These are phyloP conservation scores for Synanthedon andrenaeformis DNA, from an alignment of 2,888 invertebrate species.

Conservation along the genomic window DNA sequence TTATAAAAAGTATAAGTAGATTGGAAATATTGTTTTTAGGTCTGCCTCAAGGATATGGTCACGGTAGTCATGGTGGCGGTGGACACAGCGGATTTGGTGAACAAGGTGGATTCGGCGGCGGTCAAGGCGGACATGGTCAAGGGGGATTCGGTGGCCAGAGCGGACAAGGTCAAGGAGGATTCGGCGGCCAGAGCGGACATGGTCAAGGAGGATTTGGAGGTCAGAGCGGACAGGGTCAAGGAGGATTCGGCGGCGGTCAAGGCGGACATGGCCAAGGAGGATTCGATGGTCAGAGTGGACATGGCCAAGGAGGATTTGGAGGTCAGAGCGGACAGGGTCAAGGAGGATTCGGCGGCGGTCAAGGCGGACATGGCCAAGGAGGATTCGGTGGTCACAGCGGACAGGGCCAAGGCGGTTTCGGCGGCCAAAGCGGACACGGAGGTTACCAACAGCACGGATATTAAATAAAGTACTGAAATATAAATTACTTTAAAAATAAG, in stretches of 20 bases:
- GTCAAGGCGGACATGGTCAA: slow-evolving; percentile 2
- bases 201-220: slow-evolving; percentile 8
- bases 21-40: not conserved
- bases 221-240: not conserved
- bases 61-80: slow-evolving; percentile 7
- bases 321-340: slow-evolving; percentile 3
- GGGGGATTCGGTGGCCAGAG: slow-evolving; percentile 1
- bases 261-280: not conserved
- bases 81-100: slow-evolving; percentile 7
- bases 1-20: too few relatives aligned
- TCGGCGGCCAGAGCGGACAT: slow-evolving; percentile 7
- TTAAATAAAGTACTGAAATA: not conserved
- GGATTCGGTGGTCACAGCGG: not conserved
- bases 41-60: slow-evolving; percentile 1
- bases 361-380: not conserved
- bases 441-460: slow-evolving; percentile 1
- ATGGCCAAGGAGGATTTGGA: not conserved
- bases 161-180: slow-evolving; percentile 2
- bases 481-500: not conserved
- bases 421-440: slow-evolving; percentile 1
- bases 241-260: not conserved
- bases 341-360: slow-evolving; percentile 8
- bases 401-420: not conserved
- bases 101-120: slow-evolving; percentile 4
- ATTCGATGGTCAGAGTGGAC: not conserved